Evolutionary conservation across 2,113 vertebrate genomes (phyloP), one percentile per base, ranked within the genome.

Genomic region (Myotis brandtii): DNA sequence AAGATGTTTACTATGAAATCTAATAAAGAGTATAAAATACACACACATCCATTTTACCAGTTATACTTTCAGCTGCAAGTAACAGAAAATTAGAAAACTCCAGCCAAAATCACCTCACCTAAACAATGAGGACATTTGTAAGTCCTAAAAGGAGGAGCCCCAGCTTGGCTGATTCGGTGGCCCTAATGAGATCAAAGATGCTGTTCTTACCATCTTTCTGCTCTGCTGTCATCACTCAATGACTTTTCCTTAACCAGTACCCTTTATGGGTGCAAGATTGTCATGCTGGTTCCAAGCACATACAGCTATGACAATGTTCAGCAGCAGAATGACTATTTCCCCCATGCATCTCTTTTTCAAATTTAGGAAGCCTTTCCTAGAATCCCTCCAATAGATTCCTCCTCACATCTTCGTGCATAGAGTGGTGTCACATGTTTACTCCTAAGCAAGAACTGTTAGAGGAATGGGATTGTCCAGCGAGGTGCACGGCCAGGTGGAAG

Each of bases 51-150:
- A 32, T 56, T 70, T 94, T 86, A 66, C 59, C 23, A 34, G n/a
- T 94, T 94, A 81, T 90, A 76, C 43, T 95, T 96, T 86, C 67
- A 91, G 18, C 34, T 79, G 20, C 4, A 27, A 82, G 32, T 40
- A 56, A 25, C 81, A 86, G 40, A 84, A 85, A 84, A 80, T 7
- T 85, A 86, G 48, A 80, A 85, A 84, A 80, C 4, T 13, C 16
- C 77, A 84, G 25, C 93, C 10, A 89, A 97, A 89, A 93, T 54
- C 48, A 30, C 37, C 48, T 91, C 43, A n/a, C 37, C 54, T 91
- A 80, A 73, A 69, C 14, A 48, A 23, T 86, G 67, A 93, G 25
- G 89, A 81, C 6, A 56, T 86, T 72, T 23, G 0, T 25, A 92
- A 76, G 46, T 43, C 17, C n/a, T 93, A 37, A 59, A 66, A 62